Conservation (phyloP, 23 tunicate species). For the Pegea sp. region DNA sequence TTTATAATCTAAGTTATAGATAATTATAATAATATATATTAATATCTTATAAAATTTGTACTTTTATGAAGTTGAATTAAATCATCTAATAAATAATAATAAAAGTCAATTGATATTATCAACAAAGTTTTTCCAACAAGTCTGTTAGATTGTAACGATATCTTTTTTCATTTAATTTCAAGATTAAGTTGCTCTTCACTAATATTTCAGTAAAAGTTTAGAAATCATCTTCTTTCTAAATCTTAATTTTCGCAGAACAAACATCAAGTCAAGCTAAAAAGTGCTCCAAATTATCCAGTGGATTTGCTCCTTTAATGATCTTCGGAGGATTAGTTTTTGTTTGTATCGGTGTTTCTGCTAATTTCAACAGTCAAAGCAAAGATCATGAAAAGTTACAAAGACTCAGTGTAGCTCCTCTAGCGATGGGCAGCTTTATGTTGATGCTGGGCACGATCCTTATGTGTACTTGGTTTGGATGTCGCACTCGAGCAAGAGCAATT, state of each 20-base stretch:
- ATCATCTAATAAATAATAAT: no score
- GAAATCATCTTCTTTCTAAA: neutral
- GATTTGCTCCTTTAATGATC: slow-evolving; percentile 91
- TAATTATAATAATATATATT: no score
- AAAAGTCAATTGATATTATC: no score
- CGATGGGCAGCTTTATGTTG: slow-evolving; percentile 85
- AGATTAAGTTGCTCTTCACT: no score
- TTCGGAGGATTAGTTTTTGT: slow-evolving; percentile 85
- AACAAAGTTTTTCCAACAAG: no score
- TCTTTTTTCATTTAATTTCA: no score
- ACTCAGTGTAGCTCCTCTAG: slow-evolving; percentile 71
- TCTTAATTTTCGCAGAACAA: slow-evolving; percentile 22
- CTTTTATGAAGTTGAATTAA: no score
- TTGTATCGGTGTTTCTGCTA: slow-evolving; percentile 82
- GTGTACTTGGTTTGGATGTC: slow-evolving; percentile 48
- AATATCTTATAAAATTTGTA: no score
- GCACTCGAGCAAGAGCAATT: slow-evolving; percentile 30
- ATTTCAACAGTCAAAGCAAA: slow-evolving; percentile 40
- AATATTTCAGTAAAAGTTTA: no score
- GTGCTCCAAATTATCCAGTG: slow-evolving; percentile 78
- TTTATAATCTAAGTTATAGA: no score
- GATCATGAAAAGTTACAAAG: slow-evolving; percentile 35
- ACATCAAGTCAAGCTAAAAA: slow-evolving; percentile 64
- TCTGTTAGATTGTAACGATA: no score
- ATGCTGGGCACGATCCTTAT: slow-evolving; percentile 37